Evolutionary conservation across 1,140 invertebrate species (phyloP), one percentile per base, ranked within the genome.

Genomic region (Xylocopa sonorina): DNA sequence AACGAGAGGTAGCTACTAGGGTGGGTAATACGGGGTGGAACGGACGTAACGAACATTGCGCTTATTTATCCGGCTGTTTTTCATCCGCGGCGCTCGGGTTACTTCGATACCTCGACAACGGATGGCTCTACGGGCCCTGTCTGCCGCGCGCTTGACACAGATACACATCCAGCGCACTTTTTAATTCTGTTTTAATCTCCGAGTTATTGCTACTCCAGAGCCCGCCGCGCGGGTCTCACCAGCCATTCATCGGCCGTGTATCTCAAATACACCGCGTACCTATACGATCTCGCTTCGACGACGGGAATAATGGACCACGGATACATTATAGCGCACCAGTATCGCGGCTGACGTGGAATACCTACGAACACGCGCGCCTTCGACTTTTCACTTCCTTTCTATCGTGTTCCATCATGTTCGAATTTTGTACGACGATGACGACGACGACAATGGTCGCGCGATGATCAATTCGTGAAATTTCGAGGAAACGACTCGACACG

Each of bases 111-210:
- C 81, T 81, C 80, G 68, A 85, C 89, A 89, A 89, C 86, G 68
- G 79, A 84, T 82, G 87, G 60, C 63, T 87, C 67, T 81, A 64
- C 89, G 64, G 53, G n/a, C n/a, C 60, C 64, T 74, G 77, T 82
- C 79, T 83, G 82, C 76, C 66, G 41, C 86, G 88, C 90, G 88
- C 90, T 92, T 91, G 90, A 89, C 90, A 91, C 87, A 90, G 89
- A 91, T 91, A 89, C 88, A 86, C 88, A 88, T 88, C 88, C 88
- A 88, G 86, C 87, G 87, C 85, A 92, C 88, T 90, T 90, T 91
- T 91, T 90, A 92, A 92, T 92, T 92, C 90, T 90, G 88, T 91
- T 92, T 92, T 92, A 92, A 92, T 92, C 91, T 90, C 87, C 86
- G 85, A 89, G 91, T 92, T 92, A 92, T 92, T 92, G 89, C 90